A percentile compares a stretch with the other conserved stretches of the same genome.
Evolutionary conservation across 2,113 vertebrate genomes (phyloP).

Genomic region (Tychaedon coryphoeus): DNA sequence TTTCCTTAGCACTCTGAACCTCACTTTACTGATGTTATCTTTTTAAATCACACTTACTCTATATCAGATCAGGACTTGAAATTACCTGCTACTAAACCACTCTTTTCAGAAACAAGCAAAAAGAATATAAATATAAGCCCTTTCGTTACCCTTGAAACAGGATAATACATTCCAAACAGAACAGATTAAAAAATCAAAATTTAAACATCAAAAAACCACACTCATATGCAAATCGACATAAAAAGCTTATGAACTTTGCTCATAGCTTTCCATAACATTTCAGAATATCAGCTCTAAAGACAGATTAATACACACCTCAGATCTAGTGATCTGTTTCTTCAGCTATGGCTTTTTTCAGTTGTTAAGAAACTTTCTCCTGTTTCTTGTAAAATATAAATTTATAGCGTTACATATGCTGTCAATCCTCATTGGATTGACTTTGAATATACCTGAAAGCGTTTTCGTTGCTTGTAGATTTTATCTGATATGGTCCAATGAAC

Average conservation of each 20-base stretch:
- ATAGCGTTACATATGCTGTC: conserved; percentile 24
- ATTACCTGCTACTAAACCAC: background rate
- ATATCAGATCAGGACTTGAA: background rate
- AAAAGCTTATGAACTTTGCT: background rate
- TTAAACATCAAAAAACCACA: background rate
- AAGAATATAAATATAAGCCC: background rate
- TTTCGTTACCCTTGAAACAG: background rate
- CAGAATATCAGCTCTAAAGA: background rate
- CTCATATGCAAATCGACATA: background rate
- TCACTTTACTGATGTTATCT: background rate
- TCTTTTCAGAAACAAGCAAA: background rate
- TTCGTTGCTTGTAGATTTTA: conserved; percentile 51
- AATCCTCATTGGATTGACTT: conserved; percentile 63
- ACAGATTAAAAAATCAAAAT: background rate
- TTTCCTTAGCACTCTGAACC: background rate
- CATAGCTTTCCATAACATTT: background rate
- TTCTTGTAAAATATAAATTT: conserved; percentile 54
- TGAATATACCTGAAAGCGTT: conserved; percentile 73
- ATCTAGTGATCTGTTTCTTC: background rate
- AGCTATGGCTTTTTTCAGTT: background rate
- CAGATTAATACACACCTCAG: background rate
- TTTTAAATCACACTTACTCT: background rate
- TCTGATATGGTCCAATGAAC: conserved; percentile 60
- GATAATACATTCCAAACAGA: background rate
- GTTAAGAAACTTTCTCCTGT: conserved; percentile 38